phyloP scores from a whole-genome alignment of 2,113 vertebrate species.

The Anhinga rufa region DNA sequence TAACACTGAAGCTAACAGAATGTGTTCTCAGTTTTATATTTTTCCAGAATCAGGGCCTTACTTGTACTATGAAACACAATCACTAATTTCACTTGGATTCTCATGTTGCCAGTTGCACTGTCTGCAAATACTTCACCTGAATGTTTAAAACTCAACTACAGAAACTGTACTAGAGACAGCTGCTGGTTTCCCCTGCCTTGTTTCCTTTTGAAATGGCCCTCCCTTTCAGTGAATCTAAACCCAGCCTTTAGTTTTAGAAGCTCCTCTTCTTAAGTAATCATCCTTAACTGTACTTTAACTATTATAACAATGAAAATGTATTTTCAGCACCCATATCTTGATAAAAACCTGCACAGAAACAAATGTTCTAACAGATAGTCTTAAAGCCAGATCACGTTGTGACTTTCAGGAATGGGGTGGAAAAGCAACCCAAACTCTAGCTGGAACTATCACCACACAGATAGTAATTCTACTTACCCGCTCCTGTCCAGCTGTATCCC shows the following conservation, averaged over 20 bases:
- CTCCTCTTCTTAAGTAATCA: background rate
- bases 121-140: background rate
- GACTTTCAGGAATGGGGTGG: background rate
- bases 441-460: background rate
- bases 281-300: background rate
- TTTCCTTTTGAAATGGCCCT: background rate
- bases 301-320: background rate
- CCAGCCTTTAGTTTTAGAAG: background rate
- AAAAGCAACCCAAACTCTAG: background rate
- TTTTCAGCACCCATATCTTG: background rate
- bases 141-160: background rate
- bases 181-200: background rate
- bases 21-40: background rate
- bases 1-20: background rate
- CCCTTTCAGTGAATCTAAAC: background rate
- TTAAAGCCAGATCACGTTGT: background rate
- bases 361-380: background rate
- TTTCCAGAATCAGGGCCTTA: background rate
- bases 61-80: background rate
- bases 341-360: background rate
- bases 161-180: background rate
- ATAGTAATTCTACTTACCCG: constrained; percentile 76
- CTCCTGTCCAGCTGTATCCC: constrained; percentile 96
- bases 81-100: background rate
- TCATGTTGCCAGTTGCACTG: background rate